Evolutionary conservation across 2,113 vertebrate genomes (phyloP).

Genomic region (Cryptoleucopteryx plumbea): DNA sequence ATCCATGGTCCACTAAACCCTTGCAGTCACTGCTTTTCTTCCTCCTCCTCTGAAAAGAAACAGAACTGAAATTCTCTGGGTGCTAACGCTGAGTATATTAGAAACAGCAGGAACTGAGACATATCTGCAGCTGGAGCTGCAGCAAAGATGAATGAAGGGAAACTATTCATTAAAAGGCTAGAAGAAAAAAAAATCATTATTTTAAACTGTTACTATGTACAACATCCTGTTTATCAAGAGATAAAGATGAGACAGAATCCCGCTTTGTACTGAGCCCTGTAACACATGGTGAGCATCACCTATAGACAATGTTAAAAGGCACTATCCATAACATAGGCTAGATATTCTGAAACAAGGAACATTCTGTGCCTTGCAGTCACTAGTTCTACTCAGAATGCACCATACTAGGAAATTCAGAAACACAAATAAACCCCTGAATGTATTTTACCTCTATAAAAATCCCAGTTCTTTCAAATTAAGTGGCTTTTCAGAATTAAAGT

Average conservation of each 20-base stretch:
- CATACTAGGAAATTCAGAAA: constrained; percentile 6
- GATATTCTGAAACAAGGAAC: not conserved
- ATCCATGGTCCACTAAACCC: not conserved
- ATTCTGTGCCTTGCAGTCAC: not conserved
- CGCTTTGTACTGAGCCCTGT: not conserved
- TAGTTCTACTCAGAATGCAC: not conserved
- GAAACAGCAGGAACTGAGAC: not conserved
- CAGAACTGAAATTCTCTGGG: not conserved
- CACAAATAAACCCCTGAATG: not conserved
- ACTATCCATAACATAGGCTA: not conserved
- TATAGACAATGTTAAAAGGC: not conserved
- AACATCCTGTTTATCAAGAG: not conserved
- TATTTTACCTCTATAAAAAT: not conserved
- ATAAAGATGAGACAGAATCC: not conserved
- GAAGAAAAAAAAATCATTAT: not conserved
- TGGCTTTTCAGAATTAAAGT: not conserved
- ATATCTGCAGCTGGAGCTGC: not conserved
- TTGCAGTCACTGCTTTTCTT: not conserved
- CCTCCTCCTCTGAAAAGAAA: not conserved
- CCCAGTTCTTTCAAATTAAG: not conserved
- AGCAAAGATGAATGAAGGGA: not conserved
- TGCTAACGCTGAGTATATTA: not conserved
- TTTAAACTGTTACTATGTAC: not conserved
- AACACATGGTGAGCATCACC: not conserved
- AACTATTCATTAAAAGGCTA: not conserved